Evolutionary conservation across 2,888 invertebrate species (phyloP).

Genomic region (Ectobius pallidus): DNA sequence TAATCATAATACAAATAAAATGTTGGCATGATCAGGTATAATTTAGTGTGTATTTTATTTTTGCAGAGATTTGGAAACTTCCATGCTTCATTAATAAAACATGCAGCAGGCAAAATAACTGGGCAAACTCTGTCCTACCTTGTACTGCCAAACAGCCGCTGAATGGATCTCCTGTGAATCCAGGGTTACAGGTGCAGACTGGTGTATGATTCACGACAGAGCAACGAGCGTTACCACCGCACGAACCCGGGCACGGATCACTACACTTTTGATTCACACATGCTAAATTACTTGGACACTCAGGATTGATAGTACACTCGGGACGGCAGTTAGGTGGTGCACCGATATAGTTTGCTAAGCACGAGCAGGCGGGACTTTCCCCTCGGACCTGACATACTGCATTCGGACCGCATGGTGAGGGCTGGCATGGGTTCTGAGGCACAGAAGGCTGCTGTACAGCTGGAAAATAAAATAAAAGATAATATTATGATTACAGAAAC

Average conservation of each 20-base stretch:
- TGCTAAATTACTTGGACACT: conserved; percentile 70
- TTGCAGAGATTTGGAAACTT: conserved; percentile 15
- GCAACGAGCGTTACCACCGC: conserved; percentile 73
- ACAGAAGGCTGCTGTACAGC: conserved; percentile 45
- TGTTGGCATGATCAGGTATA: too few relatives aligned
- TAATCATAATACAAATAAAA: too few relatives aligned
- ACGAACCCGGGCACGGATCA: conserved; percentile 77
- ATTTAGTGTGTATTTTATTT: too few relatives aligned
- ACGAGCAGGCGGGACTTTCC: conserved; percentile 58
- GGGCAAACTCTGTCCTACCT: conserved; percentile 39
- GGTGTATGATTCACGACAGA: conserved; percentile 77
- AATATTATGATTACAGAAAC: too few relatives aligned
- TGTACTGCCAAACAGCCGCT: conserved; percentile 43
- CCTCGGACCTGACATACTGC: conserved; percentile 81
- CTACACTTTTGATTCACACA: conserved; percentile 74
- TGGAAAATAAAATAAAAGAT: conserved; percentile 18
- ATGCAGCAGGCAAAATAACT: conserved; percentile 38
- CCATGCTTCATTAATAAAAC: conserved; percentile 2
- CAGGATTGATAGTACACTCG: conserved; percentile 75
- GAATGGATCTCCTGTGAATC: conserved; percentile 71
- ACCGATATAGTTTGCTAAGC: conserved; percentile 46
- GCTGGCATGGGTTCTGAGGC: conserved; percentile 48
- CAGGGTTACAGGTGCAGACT: conserved; percentile 72
- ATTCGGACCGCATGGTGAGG: conserved; percentile 73
- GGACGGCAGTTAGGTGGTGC: conserved; percentile 64